These are phyloP conservation scores for Vanessa cardui DNA, from an alignment of 2,888 invertebrate species.

Conservation along the genomic window DNA sequence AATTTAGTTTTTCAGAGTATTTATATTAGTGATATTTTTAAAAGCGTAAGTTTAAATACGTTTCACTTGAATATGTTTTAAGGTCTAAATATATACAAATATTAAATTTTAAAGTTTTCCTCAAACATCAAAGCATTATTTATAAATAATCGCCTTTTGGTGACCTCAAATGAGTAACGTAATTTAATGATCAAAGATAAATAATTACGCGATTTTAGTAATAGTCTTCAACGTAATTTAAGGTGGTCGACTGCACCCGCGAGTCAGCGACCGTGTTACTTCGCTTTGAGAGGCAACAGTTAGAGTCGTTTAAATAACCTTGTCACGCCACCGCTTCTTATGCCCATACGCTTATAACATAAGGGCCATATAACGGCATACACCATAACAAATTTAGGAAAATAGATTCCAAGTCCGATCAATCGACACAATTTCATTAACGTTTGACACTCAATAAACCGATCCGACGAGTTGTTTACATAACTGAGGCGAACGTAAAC, in stretches of 20 bases:
- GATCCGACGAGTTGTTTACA: constrained; percentile 55
- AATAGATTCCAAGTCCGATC: constrained; percentile 43
- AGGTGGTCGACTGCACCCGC: constrained; percentile 24
- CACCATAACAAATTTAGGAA: constrained; percentile 52
- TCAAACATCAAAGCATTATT: neutral
- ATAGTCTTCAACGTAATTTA: constrained; percentile 23
- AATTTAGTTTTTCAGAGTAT: no score
- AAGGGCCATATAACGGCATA: constrained; percentile 61
- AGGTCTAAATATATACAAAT: no score
- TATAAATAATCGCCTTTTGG: neutral
- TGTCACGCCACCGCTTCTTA: constrained; percentile 60
- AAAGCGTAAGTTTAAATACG: no score
- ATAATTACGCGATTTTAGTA: constrained; percentile 28
- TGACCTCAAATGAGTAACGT: constrained; percentile 10
- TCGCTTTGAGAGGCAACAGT: constrained; percentile 54
- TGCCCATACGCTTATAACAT: constrained; percentile 33
- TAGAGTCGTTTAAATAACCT: constrained; percentile 74
- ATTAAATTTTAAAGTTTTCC: no score
- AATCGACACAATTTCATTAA: constrained; percentile 47
- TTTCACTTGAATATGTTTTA: no score
- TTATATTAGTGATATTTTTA: no score
- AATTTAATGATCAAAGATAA: constrained; percentile 24
- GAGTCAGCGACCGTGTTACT: constrained; percentile 24
- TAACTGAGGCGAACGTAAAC: constrained; percentile 56
- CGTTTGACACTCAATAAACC: constrained; percentile 56